phyloP scores from a whole-genome alignment of 2,113 vertebrate species.

The Sorex fumeus region DNA sequence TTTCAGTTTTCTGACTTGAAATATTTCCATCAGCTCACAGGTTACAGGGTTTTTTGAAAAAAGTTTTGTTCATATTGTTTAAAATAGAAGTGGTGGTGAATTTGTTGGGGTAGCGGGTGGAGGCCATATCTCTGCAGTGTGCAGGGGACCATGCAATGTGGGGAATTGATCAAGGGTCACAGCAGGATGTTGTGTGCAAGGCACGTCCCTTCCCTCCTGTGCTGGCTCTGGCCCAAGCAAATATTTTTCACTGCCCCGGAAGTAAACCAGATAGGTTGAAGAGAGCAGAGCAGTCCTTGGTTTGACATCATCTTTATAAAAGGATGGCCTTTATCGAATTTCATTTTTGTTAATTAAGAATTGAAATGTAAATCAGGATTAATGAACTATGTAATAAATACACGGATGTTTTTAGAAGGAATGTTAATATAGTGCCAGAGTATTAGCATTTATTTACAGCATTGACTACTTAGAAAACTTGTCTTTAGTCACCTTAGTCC shows the following conservation, averaged over 20 bases:
- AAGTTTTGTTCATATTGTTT: not conserved
- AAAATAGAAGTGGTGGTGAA: not conserved
- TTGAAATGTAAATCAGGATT: not conserved
- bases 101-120: not conserved
- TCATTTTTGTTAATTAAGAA: not conserved
- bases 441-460: not conserved
- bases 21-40: conserved; percentile 10
- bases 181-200: too few relatives aligned
- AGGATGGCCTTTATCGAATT: not conserved
- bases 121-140: too few relatives aligned
- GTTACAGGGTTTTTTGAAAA: not conserved
- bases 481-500: not conserved
- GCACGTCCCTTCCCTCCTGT: too few relatives aligned
- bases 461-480: conserved; percentile 24
- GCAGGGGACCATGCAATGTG: too few relatives aligned
- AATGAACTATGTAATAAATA: conserved; percentile 16
- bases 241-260: not conserved
- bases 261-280: not conserved
- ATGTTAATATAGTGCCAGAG: not conserved
- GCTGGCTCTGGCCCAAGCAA: not conserved
- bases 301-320: not conserved
- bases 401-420: not conserved
- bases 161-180: too few relatives aligned
- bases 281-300: not conserved
- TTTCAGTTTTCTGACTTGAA: conserved; percentile 22